Conservation (phyloP, 2,888 invertebrate genomes). For the Agapetus fuscipes region DNA sequence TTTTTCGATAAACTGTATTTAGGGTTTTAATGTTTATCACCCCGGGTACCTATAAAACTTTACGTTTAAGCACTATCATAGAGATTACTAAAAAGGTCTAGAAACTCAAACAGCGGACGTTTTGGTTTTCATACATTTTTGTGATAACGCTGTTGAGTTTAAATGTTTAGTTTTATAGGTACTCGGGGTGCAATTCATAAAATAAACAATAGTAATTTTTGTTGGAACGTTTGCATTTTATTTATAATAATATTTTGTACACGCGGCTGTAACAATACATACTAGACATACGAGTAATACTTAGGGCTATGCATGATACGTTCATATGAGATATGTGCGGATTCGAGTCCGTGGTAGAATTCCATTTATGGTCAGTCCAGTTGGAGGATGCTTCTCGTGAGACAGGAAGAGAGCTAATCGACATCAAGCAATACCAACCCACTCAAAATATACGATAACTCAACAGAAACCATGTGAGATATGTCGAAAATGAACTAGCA, state of each 20-base stretch:
- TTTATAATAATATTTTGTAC: slow-evolving; percentile 13
- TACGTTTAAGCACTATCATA: too few relatives aligned
- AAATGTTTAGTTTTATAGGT: neutral
- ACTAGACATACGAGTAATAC: slow-evolving; percentile 7
- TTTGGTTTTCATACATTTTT: too few relatives aligned
- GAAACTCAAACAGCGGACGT: too few relatives aligned
- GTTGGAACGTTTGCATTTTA: slow-evolving; percentile 10
- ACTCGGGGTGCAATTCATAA: neutral
- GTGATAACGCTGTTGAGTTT: neutral
- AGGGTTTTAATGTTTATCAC: too few relatives aligned
- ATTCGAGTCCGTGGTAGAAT: neutral
- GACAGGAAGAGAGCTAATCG: too few relatives aligned
- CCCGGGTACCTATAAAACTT: too few relatives aligned
- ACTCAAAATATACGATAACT: too few relatives aligned
- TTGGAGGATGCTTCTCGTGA: neutral
- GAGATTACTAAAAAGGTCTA: too few relatives aligned
- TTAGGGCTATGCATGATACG: neutral
- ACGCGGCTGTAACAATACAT: slow-evolving; percentile 19
- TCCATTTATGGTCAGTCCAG: neutral
- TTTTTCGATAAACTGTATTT: too few relatives aligned
- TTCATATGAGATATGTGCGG: neutral
- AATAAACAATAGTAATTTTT: neutral
- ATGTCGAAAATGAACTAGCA: too few relatives aligned
- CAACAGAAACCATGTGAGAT: too few relatives aligned
- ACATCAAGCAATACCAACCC: too few relatives aligned